These are phyloP conservation scores for Acanthurus leucopareius DNA, from an alignment of 2,797 vertebrate genomes.

Conservation along the genomic window DNA sequence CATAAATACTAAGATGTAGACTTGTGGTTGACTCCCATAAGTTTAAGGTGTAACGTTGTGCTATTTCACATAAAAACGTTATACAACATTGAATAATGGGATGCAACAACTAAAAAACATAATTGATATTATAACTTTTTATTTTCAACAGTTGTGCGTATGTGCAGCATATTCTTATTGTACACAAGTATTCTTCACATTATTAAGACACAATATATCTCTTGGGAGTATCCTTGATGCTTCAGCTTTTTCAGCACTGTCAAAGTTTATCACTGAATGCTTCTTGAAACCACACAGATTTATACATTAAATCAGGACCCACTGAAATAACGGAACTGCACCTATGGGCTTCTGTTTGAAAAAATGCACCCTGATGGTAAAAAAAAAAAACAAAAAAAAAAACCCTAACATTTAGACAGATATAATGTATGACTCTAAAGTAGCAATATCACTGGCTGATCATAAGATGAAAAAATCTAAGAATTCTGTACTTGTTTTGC, in stretches of 20 bases:
- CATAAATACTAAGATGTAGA: not conserved
- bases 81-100: too few relatives aligned
- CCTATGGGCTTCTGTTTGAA: not conserved
- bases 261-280: not conserved
- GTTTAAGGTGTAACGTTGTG: not conserved
- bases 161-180: slow-evolving; percentile 21
- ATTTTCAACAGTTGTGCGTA: slow-evolving; percentile 44
- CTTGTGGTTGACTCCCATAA: not conserved
- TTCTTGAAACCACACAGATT: not conserved
- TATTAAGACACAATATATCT: not conserved
- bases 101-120: not conserved
- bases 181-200: not conserved
- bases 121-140: not conserved
- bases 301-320: not conserved
- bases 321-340: not conserved
- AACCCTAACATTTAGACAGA: not conserved
- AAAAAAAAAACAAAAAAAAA: not conserved
- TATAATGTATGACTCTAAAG: not conserved
- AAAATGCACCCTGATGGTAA: too few relatives aligned
- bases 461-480: not conserved
- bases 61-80: too few relatives aligned
- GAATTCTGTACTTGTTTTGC: not conserved
- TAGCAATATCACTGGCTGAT: not conserved
- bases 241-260: not conserved
- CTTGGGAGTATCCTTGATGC: too few relatives aligned